Conservation (phyloP, 2,113 vertebrate species). For the Sinocyclocheilus anshuiensis region DNA sequence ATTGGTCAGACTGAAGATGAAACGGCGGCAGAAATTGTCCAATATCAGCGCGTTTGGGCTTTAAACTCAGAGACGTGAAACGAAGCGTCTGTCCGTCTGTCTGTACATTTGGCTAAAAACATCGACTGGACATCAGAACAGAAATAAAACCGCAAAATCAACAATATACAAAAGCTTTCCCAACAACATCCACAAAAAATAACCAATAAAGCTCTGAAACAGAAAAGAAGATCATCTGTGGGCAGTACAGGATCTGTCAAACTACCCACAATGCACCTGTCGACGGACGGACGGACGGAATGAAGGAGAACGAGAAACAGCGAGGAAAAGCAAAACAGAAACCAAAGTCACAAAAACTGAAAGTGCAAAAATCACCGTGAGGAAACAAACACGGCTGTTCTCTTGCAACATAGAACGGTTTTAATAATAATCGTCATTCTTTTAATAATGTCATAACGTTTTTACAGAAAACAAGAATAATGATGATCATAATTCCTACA, state of each 20-base stretch:
- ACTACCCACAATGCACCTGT: constrained; percentile 74
- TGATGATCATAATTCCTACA: constrained; percentile 47
- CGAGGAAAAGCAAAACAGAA: constrained; percentile 6
- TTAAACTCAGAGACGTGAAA: neutral
- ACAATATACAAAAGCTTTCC: constrained; percentile 61
- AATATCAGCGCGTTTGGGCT: no score
- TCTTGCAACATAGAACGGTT: constrained; percentile 54
- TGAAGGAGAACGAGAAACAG: neutral
- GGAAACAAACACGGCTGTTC: constrained; percentile 30
- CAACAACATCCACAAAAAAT: constrained; percentile 8
- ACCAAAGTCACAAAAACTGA: constrained; percentile 61
- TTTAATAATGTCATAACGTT: constrained; percentile 71
- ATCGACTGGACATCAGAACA: constrained; percentile 47
- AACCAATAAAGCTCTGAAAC: constrained; percentile 67
- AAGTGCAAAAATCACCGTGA: constrained; percentile 73
- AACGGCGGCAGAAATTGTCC: neutral
- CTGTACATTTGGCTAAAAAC: constrained; percentile 67
- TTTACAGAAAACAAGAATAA: constrained; percentile 75
- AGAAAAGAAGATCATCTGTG: constrained; percentile 57
- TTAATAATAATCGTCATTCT: constrained; percentile 61
- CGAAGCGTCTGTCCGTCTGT: constrained; percentile 50
- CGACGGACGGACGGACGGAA: constrained; percentile 51
- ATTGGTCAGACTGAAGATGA: neutral
- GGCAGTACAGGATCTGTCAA: constrained; percentile 55
- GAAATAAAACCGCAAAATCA: constrained; percentile 50